These are phyloP conservation scores for Agrilus planipennis DNA, from an alignment of 1,140 invertebrate species.

Conservation along the genomic window DNA sequence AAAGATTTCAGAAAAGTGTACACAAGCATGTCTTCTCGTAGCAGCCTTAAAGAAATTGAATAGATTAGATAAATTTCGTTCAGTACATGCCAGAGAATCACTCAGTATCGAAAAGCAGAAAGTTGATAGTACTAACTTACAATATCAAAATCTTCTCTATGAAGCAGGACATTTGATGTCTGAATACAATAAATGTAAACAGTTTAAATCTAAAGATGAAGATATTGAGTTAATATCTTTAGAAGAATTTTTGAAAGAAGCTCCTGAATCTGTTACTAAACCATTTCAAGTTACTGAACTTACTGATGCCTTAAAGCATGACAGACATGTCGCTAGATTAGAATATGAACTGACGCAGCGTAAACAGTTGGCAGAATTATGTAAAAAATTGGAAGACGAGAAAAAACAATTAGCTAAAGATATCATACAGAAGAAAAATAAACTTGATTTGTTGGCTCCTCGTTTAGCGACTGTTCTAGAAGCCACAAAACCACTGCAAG, in stretches of 20 bases:
- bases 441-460: conserved; percentile 71
- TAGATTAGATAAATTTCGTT: conserved; percentile 76
- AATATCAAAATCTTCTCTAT: conserved; percentile 90
- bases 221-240: conserved; percentile 76
- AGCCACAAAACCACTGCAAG: conserved; percentile 79
- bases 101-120: conserved; percentile 68
- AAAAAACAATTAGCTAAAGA: conserved; percentile 54
- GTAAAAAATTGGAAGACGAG: conserved; percentile 59
- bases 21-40: conserved; percentile 32
- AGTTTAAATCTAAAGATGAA: conserved; percentile 91
- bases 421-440: conserved; percentile 68
- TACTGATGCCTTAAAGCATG: conserved; percentile 42
- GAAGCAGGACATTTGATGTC: conserved; percentile 88
- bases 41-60: conserved; percentile 81
- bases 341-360: conserved; percentile 89
- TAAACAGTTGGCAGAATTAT: conserved; percentile 66
- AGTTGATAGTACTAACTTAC: conserved; percentile 80
- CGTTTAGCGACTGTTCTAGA: conserved; percentile 61
- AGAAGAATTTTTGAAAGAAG: conserved; percentile 75
- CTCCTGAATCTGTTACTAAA: conserved; percentile 45
- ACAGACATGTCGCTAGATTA: conserved; percentile 69
- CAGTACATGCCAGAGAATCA: conserved; percentile 68
- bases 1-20: conserved; percentile 34
- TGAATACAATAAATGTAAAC: conserved; percentile 85
- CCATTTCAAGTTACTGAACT: conserved; percentile 20